Conservation (phyloP, 2,113 vertebrate species). For the Prunella himalayana region DNA sequence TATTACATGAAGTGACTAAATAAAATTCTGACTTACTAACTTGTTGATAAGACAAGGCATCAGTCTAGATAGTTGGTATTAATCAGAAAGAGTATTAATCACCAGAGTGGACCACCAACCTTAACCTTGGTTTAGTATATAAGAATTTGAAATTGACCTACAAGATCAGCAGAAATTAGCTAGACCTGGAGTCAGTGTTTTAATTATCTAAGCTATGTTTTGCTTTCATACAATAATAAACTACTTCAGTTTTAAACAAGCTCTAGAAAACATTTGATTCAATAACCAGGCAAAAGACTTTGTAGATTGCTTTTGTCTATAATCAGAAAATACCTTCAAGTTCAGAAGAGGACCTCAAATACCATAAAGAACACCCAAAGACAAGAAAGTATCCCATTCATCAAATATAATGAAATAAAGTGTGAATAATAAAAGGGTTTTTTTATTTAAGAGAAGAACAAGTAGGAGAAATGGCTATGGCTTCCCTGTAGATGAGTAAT, state of each 20-base stretch:
- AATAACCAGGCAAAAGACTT: neutral
- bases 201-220: neutral
- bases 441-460: neutral
- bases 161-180: neutral
- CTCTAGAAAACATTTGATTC: neutral
- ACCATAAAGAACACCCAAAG: neutral
- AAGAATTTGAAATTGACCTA: neutral
- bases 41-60: neutral
- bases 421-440: neutral
- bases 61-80: neutral
- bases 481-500: neutral
- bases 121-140: neutral
- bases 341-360: neutral
- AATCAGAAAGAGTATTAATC: neutral
- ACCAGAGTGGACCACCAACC: neutral
- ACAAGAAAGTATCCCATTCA: neutral
- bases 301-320: neutral
- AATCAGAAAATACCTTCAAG: neutral
- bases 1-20: neutral
- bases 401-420: neutral
- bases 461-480: neutral
- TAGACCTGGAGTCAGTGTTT: neutral
- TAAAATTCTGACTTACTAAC: neutral
- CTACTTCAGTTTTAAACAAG: neutral
- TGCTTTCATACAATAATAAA: neutral